phyloP scores from a whole-genome alignment of 2,113 vertebrate genomes.

The Circaetus cinerascens region DNA sequence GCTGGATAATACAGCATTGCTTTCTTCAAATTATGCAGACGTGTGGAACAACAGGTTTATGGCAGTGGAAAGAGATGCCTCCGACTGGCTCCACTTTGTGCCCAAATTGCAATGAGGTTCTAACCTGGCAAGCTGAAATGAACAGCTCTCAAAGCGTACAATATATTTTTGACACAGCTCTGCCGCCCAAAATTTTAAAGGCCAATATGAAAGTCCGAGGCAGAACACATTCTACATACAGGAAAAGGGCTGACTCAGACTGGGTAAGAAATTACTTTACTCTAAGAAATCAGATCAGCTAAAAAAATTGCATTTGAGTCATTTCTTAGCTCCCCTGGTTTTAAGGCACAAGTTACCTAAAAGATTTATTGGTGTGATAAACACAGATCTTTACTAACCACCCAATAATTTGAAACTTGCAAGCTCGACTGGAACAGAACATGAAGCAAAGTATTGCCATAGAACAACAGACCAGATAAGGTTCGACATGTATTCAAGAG shows the following conservation, averaged over 20 bases:
- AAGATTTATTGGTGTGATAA: slow-evolving; percentile 20
- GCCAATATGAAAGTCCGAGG: neutral
- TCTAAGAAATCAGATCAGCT: neutral
- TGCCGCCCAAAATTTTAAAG: neutral
- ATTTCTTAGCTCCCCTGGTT: neutral
- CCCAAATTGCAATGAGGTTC: neutral
- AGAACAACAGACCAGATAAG: neutral
- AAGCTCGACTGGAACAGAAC: neutral
- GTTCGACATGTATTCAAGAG: neutral
- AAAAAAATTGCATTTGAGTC: neutral
- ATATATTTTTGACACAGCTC: neutral
- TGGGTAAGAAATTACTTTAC: neutral
- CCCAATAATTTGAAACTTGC: slow-evolving; percentile 31
- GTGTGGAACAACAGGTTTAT: neutral
- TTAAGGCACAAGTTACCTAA: neutral
- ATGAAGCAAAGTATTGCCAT: neutral
- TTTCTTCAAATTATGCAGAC: neutral
- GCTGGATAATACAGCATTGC: neutral
- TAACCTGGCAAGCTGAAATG: neutral
- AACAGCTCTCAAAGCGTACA: neutral
- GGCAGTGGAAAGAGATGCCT: neutral
- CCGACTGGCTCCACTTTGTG: neutral
- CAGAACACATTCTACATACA: neutral
- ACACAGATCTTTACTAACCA: neutral
- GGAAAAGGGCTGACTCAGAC: slow-evolving; percentile 14